Evolutionary conservation across 2,888 invertebrate genomes (phyloP), one percentile per base, ranked within the genome.

Genomic region (Alloplasta piceator): DNA sequence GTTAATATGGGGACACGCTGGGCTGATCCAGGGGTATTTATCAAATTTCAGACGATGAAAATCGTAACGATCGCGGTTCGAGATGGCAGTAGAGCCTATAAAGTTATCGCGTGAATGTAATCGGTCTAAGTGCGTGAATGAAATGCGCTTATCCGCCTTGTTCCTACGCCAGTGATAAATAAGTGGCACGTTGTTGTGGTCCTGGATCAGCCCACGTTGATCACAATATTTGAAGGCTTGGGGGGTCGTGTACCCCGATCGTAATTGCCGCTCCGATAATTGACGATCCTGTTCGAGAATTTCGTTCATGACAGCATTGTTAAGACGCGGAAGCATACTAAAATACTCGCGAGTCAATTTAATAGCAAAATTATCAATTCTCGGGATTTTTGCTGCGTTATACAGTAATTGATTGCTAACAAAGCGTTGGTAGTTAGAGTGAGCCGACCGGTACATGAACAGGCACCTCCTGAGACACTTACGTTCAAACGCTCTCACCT

Each of bases 141-240:
- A 63, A 1, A 74, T 66, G 4, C 56, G 12, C 7, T 74, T 66
- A 4, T 64, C n/a, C 1, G 48, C 56, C 48, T 55, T 72, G n/a
- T 72, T 52, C 2, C 63, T 26, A 14, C 41, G 50, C 72, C 50
- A 63, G 41, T 72, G 63, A 6, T 72, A 72, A 0, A 72, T 0
- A n/a, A 63, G 16, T 5, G 72, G 61, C 0, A 72, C 41, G 12
- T 72, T 63, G 1, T 61, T 26, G 0, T 41, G 6, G 7, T 73
- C 46, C 48, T 73, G 73, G 6, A 73, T 36, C 0, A 46, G 4
- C 0, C 64, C 63, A 16, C 7, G n/a, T 3, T n/a, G 7, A 14
- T 73, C 63, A 6, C 52, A 64, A 38, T 64, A 46, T 4, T 0
- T 14, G 38, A 64, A 64, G 0, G 46, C 16, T 4, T 73, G 55